phyloP scores from a whole-genome alignment of 2,113 vertebrate genomes.

The Thalassoma bifasciatum region DNA sequence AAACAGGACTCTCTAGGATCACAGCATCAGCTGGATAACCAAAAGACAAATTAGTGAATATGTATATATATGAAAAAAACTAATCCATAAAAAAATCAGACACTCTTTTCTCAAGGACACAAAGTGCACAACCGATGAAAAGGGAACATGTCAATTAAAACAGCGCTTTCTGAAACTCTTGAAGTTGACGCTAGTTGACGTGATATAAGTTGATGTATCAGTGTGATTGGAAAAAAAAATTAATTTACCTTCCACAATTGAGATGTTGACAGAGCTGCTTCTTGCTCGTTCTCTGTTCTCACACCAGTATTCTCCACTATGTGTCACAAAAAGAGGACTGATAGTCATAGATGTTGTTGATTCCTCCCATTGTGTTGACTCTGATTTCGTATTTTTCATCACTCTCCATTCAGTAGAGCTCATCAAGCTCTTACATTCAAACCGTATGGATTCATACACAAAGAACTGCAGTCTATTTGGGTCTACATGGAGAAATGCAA shows the following conservation, averaged over 20 bases:
- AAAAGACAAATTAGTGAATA: not conserved
- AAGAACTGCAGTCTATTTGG: slow-evolving; percentile 14
- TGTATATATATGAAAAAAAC: no score
- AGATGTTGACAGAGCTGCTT: slow-evolving; percentile 7
- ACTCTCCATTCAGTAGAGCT: not conserved
- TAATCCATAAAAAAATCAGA: not conserved
- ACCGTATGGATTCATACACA: not conserved
- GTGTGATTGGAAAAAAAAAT: not conserved
- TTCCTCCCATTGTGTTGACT: not conserved
- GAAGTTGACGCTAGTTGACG: no score
- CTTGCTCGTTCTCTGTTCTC: not conserved
- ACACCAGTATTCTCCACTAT: slow-evolving; percentile 37
- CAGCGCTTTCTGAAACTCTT: no score
- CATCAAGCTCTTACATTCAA: not conserved
- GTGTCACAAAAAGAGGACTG: not conserved
- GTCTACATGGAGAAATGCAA: not conserved
- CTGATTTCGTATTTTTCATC: not conserved
- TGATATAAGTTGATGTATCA: no score
- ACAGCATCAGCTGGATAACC: not conserved
- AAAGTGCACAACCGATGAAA: no score
- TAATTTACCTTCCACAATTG: not conserved
- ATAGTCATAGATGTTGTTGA: not conserved
- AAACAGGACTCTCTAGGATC: slow-evolving; percentile 13
- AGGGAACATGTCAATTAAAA: no score
- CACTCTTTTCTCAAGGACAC: no score